Base-by-base conservation (phyloP, 2,888 invertebrate species). In the Helicoverpa assulta region DNA sequence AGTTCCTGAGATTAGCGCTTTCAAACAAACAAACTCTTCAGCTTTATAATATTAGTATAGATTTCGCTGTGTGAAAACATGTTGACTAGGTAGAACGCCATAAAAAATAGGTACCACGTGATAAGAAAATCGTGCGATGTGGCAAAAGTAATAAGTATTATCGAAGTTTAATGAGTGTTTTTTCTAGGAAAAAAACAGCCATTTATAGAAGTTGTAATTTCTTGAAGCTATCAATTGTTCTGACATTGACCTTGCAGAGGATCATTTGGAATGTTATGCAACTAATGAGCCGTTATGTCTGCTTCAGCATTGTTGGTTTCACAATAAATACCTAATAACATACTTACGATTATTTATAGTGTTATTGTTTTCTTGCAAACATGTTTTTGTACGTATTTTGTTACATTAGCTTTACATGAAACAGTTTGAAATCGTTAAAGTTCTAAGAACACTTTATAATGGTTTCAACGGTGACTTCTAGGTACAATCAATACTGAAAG, bases 61-160 rank as follows among this genome's bases (percentile, higher is more conserved):
- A n/a, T 71, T 76, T 70, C 60, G 73, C 66, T 71, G 51, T 40
- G 62, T 40, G 40, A 40, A 14, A 40, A 40, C 40, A 40, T 40
- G 14, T 40, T 10, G 3, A 40, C 40, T 14, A 40, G 40, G 59
- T 58, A 12, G 19, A 58, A 19, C 40, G 63, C 54, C 65, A 60
- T 82, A 68, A 79, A 76, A 61, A 56, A 53, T 26, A 0, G 26
- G 26, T 4, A 26, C 26, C 29, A 54, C 43, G 57, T 70, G 77
- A 80, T 82, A 80, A 77, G 71, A 66, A 71, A 63, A 63, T 65
- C 65, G 59, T 64, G 61, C 68, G 63, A 66, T 67, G 52, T 59
- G 37, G 62, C 54, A 56, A 18, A 43, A 54, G 59, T 66, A 59
- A 75, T 79, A 70, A 60, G 29, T 43, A 78, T 61, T 54, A 68